Evolutionary conservation across 2,888 invertebrate genomes (phyloP).

Genomic region (Sphaerophoria rueppellii): DNA sequence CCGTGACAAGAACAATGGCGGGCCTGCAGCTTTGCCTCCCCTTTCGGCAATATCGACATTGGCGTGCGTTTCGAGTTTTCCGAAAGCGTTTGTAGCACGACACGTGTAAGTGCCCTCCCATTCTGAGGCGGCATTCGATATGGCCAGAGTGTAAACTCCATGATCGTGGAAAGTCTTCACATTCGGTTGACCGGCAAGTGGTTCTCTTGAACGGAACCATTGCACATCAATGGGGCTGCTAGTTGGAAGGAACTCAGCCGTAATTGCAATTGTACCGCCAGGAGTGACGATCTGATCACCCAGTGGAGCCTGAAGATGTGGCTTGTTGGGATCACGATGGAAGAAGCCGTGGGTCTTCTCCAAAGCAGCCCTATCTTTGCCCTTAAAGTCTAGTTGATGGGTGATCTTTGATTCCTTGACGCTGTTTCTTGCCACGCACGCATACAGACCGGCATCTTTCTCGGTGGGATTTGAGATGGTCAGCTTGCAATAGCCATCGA

Average conservation of each 20-base stretch:
- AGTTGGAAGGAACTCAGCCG: slow-evolving; percentile 87
- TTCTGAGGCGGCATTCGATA: slow-evolving; percentile 88
- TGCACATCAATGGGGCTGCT: slow-evolving; percentile 88
- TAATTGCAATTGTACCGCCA: slow-evolving; percentile 91
- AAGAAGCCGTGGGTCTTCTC: slow-evolving; percentile 82
- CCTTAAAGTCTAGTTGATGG: slow-evolving; percentile 87
- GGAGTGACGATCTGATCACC: slow-evolving; percentile 88
- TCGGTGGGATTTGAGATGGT: slow-evolving; percentile 86
- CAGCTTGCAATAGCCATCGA: slow-evolving; percentile 89
- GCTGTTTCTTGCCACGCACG: slow-evolving; percentile 89
- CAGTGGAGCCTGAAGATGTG: slow-evolving; percentile 87
- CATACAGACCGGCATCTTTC: slow-evolving; percentile 89
- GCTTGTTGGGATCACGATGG: slow-evolving; percentile 84
- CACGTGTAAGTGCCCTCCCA: slow-evolving; percentile 91
- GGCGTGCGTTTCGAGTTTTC: slow-evolving; percentile 88
- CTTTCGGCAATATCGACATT: slow-evolving; percentile 86
- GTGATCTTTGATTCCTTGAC: slow-evolving; percentile 89
- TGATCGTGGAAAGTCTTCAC: slow-evolving; percentile 87
- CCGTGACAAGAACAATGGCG: slow-evolving; percentile 90
- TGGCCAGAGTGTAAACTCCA: slow-evolving; percentile 88
- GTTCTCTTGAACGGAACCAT: slow-evolving; percentile 88
- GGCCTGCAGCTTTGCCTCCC: slow-evolving; percentile 84
- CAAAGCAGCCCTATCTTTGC: slow-evolving; percentile 81
- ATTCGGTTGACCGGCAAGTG: slow-evolving; percentile 85
- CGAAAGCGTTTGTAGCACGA: slow-evolving; percentile 88